Evolutionary conservation across 2,113 vertebrate genomes (phyloP).

Genomic region (Colius striatus): DNA sequence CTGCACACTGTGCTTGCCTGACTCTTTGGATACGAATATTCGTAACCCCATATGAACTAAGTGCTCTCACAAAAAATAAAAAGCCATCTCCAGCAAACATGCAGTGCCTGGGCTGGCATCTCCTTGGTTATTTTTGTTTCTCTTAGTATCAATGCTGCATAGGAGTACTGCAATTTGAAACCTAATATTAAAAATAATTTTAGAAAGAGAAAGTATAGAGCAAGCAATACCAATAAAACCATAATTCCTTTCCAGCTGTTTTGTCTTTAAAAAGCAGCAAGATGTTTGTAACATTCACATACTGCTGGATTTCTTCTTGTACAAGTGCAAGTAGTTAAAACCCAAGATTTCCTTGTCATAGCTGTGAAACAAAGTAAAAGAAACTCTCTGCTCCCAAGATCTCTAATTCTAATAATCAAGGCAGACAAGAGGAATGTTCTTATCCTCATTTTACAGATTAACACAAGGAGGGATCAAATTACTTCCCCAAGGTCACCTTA

Average conservation of each 20-base stretch:
- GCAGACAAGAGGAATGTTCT: constrained; percentile 59
- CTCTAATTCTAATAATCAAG: constrained; percentile 17
- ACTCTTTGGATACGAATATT: background rate
- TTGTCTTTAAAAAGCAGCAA: background rate
- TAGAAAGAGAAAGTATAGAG: constrained; percentile 16
- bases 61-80: background rate
- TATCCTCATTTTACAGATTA: constrained; percentile 53
- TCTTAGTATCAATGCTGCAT: background rate
- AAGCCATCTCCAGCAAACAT: background rate
- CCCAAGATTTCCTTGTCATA: background rate
- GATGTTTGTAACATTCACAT: background rate
- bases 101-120: background rate
- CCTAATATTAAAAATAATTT: constrained; percentile 19
- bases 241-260: background rate
- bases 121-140: constrained; percentile 16
- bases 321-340: background rate
- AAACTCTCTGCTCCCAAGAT: constrained; percentile 12
- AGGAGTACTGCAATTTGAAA: constrained; percentile 33
- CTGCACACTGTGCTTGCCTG: background rate
- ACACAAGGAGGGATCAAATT: constrained; percentile 34
- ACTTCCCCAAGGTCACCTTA: constrained; percentile 51
- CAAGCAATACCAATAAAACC: background rate
- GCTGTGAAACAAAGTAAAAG: background rate
- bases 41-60: background rate
- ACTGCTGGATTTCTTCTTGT: background rate